Evolutionary conservation across 2,113 vertebrate species (phyloP).

Genomic region (Gasterosteus nipponicus): DNA sequence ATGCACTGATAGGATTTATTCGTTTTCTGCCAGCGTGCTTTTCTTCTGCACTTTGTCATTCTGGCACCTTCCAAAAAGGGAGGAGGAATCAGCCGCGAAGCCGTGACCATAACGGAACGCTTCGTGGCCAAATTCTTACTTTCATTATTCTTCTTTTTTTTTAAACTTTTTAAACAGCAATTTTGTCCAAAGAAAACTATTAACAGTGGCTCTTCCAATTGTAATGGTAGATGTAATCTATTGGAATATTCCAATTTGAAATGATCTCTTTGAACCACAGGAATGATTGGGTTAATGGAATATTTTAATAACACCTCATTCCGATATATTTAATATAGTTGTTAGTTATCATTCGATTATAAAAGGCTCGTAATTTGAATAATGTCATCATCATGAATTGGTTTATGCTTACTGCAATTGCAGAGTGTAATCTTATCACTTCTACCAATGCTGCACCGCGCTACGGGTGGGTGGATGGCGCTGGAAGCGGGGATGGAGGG

Average conservation of each 20-base stretch:
- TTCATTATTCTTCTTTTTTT: not conserved
- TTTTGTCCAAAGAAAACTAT: not conserved
- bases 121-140: not conserved
- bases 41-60: conserved; percentile 84
- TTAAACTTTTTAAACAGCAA: conserved; percentile 16
- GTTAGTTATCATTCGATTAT: conserved; percentile 4
- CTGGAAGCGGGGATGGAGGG: not conserved
- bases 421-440: conserved; percentile 26
- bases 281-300: conserved; percentile 1
- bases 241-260: not conserved
- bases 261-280: not conserved
- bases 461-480: not conserved
- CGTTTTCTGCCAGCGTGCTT: conserved; percentile 81
- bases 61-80: conserved; percentile 79
- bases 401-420: conserved; percentile 1
- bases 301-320: not conserved
- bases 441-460: not conserved
- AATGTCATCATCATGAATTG: not conserved
- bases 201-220: not conserved
- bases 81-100: conserved; percentile 43
- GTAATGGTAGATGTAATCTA: not conserved
- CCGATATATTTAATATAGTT: not conserved
- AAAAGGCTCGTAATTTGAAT: not conserved
- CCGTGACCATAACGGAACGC: not conserved
- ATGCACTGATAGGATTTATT: conserved; percentile 85